A percentile compares a stretch with the other conserved stretches of the same genome.
These are phyloP conservation scores for Corella eumyota DNA, from an alignment of 23 tunicate species.

Conservation along the genomic window DNA sequence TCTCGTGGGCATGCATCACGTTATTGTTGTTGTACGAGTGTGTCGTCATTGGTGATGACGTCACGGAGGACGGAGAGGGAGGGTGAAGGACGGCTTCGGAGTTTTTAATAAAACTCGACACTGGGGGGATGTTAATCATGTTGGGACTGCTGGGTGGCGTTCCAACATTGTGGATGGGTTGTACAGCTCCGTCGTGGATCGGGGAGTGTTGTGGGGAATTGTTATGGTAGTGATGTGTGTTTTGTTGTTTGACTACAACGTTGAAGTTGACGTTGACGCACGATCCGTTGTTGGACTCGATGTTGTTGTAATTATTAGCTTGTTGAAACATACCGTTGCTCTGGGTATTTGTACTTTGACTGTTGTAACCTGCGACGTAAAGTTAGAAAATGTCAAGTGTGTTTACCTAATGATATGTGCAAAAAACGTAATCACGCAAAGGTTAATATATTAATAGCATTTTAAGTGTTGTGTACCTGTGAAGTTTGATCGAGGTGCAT, in stretches of 20 bases:
- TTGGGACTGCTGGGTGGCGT: constrained; percentile 44
- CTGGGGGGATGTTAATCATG: constrained; percentile 64
- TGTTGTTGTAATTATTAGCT: constrained; percentile 29
- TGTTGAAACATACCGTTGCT: constrained; percentile 27
- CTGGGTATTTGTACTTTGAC: no score
- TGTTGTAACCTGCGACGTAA: no score
- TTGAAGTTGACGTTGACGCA: constrained; percentile 76
- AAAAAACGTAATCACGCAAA: no score
- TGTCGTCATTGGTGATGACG: constrained; percentile 14
- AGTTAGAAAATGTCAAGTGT: no score
- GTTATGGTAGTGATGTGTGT: constrained; percentile 35
- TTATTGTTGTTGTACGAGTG: constrained; percentile 15
- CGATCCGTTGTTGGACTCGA: constrained; percentile 28
- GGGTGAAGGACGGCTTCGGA: constrained; percentile 89
- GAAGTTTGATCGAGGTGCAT: no score
- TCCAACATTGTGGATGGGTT: background rate
- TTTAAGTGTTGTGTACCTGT: no score
- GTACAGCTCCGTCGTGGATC: constrained; percentile 9
- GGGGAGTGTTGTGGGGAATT: constrained; percentile 17
- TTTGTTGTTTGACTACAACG: constrained; percentile 67
- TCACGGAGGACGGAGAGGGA: constrained; percentile 37
- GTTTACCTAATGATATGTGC: no score
- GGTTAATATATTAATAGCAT: no score
- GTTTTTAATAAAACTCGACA: constrained; percentile 83
- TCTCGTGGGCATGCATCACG: constrained; percentile 4